Conservation (phyloP, 2,888 invertebrate genomes). For the Augiades crinisus region DNA sequence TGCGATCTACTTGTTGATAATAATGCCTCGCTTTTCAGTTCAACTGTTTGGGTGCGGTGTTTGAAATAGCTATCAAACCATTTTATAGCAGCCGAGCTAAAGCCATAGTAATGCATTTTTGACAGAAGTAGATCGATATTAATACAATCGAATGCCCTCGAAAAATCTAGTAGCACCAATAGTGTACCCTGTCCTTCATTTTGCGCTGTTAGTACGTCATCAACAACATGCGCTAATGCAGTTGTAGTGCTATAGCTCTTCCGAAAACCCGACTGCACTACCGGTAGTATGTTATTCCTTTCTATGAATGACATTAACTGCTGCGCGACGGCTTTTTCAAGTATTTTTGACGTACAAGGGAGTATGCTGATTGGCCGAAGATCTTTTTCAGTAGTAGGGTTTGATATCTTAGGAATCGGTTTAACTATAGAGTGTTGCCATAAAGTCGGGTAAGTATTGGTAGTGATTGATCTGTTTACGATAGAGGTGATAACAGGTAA, state of each 20-base stretch:
- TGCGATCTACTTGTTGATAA: no score
- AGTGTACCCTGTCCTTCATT: background rate
- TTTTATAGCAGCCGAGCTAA: background rate
- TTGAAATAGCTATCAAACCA: no score
- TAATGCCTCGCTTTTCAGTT: background rate
- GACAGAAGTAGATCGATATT: background rate
- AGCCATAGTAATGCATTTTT: conserved; percentile 1
- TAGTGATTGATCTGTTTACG: conserved; percentile 14
- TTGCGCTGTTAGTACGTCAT: background rate
- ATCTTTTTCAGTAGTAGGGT: conserved; percentile 5
- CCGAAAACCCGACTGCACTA: conserved; percentile 16
- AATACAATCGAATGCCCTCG: conserved; percentile 5
- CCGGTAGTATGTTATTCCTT: conserved; percentile 9
- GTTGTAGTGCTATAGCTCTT: conserved; percentile 1
- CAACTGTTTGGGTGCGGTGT: background rate
- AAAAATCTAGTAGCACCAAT: background rate
- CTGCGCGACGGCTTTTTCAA: conserved; percentile 17
- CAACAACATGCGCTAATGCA: background rate
- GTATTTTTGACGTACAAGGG: conserved; percentile 23
- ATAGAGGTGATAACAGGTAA: conserved; percentile 12
- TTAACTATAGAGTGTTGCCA: conserved; percentile 22
- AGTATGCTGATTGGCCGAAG: conserved; percentile 23
- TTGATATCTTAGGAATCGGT: conserved; percentile 18
- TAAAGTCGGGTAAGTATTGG: conserved; percentile 8
- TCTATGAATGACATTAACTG: conserved; percentile 20